phyloP scores from a whole-genome alignment of 2,797 vertebrate species.

The Gobio occitaniae region DNA sequence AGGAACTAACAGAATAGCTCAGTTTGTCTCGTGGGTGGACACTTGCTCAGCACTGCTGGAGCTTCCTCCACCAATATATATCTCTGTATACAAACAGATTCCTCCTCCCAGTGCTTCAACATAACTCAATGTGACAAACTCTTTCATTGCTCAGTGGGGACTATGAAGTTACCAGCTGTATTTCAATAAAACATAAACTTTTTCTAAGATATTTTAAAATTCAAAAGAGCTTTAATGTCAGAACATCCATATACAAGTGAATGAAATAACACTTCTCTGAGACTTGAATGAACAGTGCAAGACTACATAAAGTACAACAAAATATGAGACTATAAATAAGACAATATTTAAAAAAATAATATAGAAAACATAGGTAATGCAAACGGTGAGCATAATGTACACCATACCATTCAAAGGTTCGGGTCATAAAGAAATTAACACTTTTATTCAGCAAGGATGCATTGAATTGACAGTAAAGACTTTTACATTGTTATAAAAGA shows the following conservation, averaged over 20 bases:
- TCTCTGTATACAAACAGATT: background rate
- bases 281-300: background rate
- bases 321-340: background rate
- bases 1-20: background rate
- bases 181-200: background rate
- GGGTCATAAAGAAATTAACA: too few species aligned
- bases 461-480: too few species aligned
- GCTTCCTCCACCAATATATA: background rate
- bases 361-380: too few species aligned
- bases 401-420: too few species aligned
- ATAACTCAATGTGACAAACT: background rate
- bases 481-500: too few species aligned
- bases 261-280: background rate
- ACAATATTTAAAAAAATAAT: background rate
- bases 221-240: background rate
- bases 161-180: background rate
- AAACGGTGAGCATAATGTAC: too few species aligned
- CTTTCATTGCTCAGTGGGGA: background rate
- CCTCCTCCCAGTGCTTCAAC: background rate
- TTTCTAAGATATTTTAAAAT: background rate
- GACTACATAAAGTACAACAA: background rate
- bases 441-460: too few species aligned
- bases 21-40: constrained; percentile 37
- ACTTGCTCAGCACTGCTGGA: constrained; percentile 22
- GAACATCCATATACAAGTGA: background rate